Evolutionary conservation across 2,888 invertebrate species (phyloP).

Genomic region (Catonia carolina): DNA sequence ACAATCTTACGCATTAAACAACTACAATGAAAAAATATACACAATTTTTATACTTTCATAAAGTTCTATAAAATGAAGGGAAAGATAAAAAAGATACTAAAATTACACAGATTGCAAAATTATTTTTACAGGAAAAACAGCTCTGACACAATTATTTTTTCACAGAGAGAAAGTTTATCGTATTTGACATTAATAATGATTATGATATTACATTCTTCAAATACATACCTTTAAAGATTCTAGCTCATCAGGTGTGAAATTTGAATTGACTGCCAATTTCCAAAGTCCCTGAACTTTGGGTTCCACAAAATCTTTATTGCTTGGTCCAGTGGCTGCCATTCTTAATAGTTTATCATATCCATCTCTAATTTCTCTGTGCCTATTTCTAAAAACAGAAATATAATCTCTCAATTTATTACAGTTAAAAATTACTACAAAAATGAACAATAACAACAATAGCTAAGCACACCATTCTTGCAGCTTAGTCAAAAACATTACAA

Average conservation of each 20-base stretch:
- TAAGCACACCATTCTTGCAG: background rate
- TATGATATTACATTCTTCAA: background rate
- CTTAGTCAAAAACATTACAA: background rate
- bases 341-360: conserved; percentile 71
- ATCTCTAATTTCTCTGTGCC: conserved; percentile 67
- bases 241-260: conserved; percentile 75
- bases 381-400: conserved; percentile 48
- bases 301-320: conserved; percentile 81
- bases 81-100: background rate
- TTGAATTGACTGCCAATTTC: conserved; percentile 69
- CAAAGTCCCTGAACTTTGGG: conserved; percentile 86
- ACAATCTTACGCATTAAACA: too few species aligned
- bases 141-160: background rate
- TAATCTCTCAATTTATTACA: background rate
- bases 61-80: too few species aligned
- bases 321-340: conserved; percentile 67
- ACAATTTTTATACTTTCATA: too few species aligned
- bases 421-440: background rate
- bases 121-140: too few species aligned
- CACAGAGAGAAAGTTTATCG: background rate
- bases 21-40: too few species aligned
- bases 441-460: background rate
- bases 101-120: too few species aligned
- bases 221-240: conserved; percentile 65
- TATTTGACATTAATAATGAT: background rate